Conservation (phyloP, 2,888 invertebrate species). For the Aquatica leii region DNA sequence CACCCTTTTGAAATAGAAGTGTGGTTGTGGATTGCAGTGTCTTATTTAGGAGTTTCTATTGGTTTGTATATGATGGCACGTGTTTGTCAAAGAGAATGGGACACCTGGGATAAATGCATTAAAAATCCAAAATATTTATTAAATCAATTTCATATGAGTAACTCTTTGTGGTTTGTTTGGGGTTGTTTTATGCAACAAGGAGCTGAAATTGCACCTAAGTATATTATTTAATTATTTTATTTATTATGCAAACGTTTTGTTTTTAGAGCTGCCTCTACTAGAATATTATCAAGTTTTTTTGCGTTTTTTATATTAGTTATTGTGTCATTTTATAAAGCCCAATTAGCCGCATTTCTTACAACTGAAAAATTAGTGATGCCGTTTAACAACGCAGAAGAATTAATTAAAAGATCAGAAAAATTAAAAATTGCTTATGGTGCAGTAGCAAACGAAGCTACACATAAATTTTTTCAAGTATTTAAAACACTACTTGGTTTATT, state of each 20-base stretch:
- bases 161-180: conserved; percentile 73
- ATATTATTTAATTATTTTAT: conserved; percentile 52
- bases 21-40: conserved; percentile 71
- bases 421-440: conserved; percentile 91
- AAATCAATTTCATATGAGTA: conserved; percentile 69
- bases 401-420: conserved; percentile 76
- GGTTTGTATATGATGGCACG: conserved; percentile 69
- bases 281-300: conserved; percentile 88
- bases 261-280: conserved; percentile 83
- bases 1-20: conserved; percentile 83
- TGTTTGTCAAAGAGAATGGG: conserved; percentile 72
- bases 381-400: conserved; percentile 81
- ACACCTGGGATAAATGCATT: conserved; percentile 69
- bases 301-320: conserved; percentile 92
- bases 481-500: not conserved
- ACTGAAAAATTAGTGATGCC: conserved; percentile 77
- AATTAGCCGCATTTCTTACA: conserved; percentile 89
- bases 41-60: conserved; percentile 71
- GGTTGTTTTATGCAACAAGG: conserved; percentile 72
- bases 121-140: conserved; percentile 69
- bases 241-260: too few relatives aligned
- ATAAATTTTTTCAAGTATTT: conserved; percentile 84
- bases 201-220: conserved; percentile 74
- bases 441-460: conserved; percentile 84
- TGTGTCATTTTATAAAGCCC: conserved; percentile 89